These are phyloP conservation scores for Myotis lucifugus DNA, from an alignment of 2,113 vertebrate species.

Conservation along the genomic window DNA sequence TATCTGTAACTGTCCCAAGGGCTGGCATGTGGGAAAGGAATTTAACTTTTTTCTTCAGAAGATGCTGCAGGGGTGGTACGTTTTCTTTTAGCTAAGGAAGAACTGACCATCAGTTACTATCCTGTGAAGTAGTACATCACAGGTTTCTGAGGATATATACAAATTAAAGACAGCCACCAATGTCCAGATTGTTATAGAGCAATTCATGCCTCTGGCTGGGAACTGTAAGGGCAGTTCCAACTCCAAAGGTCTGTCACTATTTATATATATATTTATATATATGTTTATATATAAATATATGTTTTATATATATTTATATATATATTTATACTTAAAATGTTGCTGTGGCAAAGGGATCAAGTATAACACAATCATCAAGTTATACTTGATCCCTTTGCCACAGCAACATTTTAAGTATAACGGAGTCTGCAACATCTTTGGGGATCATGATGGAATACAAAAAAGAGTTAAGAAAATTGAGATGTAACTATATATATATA, in stretches of 20 bases:
- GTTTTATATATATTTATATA: too few species aligned
- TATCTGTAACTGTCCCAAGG: neutral
- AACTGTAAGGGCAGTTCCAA: neutral
- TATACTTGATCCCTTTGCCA: too few species aligned
- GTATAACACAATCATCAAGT: too few species aligned
- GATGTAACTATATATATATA: too few species aligned
- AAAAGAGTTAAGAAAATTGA: too few species aligned
- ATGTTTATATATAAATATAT: too few species aligned
- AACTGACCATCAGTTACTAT: neutral
- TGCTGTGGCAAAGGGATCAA: too few species aligned
- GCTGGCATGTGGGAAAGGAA: neutral
- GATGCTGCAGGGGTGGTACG: neutral
- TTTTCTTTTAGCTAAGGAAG: constrained; percentile 12
- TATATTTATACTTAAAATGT: too few species aligned
- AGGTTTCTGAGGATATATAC: neutral
- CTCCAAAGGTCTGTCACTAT: neutral
- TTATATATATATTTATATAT: too few species aligned
- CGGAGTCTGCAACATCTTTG: too few species aligned
- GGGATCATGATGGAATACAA: too few species aligned
- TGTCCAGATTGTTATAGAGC: neutral
- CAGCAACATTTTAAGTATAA: too few species aligned
- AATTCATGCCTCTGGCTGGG: neutral
- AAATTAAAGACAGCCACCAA: neutral
- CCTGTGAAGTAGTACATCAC: neutral
- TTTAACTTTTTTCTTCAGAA: neutral